A percentile compares a stretch with the other conserved stretches of the same genome.
Evolutionary conservation across 2,888 invertebrate species (phyloP).

Genomic region (Papilio gigon): DNA sequence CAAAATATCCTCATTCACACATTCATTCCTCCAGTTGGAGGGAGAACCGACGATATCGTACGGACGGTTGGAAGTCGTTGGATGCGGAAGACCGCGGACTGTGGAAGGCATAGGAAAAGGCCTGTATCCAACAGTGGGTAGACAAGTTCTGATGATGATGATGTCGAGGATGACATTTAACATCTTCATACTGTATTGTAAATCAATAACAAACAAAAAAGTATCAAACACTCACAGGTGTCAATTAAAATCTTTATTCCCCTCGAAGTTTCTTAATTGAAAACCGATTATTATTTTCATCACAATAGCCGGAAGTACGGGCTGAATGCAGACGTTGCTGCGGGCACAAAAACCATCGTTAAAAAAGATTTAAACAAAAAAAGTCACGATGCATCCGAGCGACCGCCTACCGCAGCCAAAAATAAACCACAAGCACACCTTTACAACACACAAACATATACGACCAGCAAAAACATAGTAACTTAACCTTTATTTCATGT

Average conservation of each 20-base stretch:
- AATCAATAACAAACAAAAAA: not conserved
- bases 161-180: too few species aligned
- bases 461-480: constrained; percentile 25
- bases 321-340: constrained; percentile 69
- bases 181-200: not conserved
- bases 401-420: constrained; percentile 82
- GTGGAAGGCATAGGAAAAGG: too few species aligned
- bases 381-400: constrained; percentile 70
- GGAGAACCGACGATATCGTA: too few species aligned
- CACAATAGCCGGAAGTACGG: constrained; percentile 79
- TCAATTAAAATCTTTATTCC: constrained; percentile 7
- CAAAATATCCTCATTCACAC: too few species aligned
- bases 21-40: too few species aligned
- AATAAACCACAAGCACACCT: constrained; percentile 65
- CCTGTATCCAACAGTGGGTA: too few species aligned
- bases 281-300: constrained; percentile 54
- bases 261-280: constrained; percentile 55
- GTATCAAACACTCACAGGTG: constrained; percentile 2
- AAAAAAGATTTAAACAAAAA: constrained; percentile 65
- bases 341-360: constrained; percentile 66
- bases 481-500: constrained; percentile 31
- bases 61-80: too few species aligned
- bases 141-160: too few species aligned
- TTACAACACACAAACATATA: constrained; percentile 38
- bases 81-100: too few species aligned